Conservation (phyloP, 2,113 vertebrate species). For the Accipiter virgatus region DNA sequence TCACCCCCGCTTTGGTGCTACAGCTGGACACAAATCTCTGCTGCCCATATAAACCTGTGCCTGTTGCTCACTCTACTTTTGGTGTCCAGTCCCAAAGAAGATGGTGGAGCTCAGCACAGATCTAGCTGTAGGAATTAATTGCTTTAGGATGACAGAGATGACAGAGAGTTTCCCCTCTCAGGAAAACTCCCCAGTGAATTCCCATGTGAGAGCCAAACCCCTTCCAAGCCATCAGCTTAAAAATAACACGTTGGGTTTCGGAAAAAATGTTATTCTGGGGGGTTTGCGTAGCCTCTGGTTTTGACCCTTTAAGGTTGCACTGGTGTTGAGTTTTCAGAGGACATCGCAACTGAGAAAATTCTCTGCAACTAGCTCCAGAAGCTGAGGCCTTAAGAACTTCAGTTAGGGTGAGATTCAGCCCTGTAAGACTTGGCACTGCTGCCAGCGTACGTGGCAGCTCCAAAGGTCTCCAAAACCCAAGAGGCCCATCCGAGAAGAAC, state of each 20-base stretch:
- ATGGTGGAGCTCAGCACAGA: not conserved
- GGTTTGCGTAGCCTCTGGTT: not conserved
- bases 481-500: not conserved
- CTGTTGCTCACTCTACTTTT: not conserved
- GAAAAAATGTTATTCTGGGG: constrained; percentile 45
- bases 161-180: not conserved
- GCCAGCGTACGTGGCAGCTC: not conserved
- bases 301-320: constrained; percentile 3
- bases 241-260: constrained; percentile 21
- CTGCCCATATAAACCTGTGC: not conserved
- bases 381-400: not conserved
- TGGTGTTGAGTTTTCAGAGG: not conserved
- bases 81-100: not conserved
- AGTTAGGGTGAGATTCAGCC: not conserved
- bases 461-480: not conserved
- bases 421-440: not conserved
- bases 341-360: not conserved
- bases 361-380: not conserved
- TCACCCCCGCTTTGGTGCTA: not conserved
- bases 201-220: constrained; percentile 13
- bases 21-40: not conserved
- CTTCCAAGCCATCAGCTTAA: constrained; percentile 46
- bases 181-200: constrained; percentile 13
- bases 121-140: not conserved
- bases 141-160: constrained; percentile 18